Evolutionary conservation across 2,888 invertebrate genomes (phyloP), one percentile per base, ranked within the genome.

Genomic region (Leptothorax acervorum): DNA sequence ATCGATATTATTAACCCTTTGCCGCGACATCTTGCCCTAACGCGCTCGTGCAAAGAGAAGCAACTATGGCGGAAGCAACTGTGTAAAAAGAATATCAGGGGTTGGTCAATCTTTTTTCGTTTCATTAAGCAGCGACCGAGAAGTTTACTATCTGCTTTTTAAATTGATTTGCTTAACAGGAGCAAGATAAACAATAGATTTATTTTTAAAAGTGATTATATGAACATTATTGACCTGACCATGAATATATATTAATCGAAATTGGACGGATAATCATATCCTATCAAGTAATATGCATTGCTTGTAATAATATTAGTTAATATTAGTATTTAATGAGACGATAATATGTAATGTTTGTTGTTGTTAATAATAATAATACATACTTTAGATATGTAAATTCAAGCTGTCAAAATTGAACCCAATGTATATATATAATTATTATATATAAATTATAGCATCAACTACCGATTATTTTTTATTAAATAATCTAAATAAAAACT

Each of bases 1-100:
- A 81, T 81, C 79, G 28, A 81, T 81, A 81, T 68, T 57, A 70
- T 68, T 35, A 70, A 79, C 78, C 78, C 78, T 70, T 70, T 79
- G 35, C 35, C 23, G 23, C 70, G 70, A 79, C 23, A 79, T 79
- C 79, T 79, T 70, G 35, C 66, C 42, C 28, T 48, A 66, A 55
- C 55, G 28, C 35, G 57, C 68, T 79, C 57, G 48, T 55, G 70
- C 48, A 71, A 81, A 81, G 60, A 18, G 60, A 60, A 28, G 28
- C 71, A 63, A 62, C 60, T 39, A 66, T 57, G 45, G 68, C 8
- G 78, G 70, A 79, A 57, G 35, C 70, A 70, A 71, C 48, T 12
- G 48, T 71, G 60, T 71, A 81, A 71, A 81, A 81, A 81, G 71
- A 60, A 71, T 71, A 48, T 18, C 28, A 71, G 11, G 60, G 60